These are phyloP conservation scores for Melitaea cinxia DNA, from an alignment of 1,140 invertebrate species.

Conservation along the genomic window DNA sequence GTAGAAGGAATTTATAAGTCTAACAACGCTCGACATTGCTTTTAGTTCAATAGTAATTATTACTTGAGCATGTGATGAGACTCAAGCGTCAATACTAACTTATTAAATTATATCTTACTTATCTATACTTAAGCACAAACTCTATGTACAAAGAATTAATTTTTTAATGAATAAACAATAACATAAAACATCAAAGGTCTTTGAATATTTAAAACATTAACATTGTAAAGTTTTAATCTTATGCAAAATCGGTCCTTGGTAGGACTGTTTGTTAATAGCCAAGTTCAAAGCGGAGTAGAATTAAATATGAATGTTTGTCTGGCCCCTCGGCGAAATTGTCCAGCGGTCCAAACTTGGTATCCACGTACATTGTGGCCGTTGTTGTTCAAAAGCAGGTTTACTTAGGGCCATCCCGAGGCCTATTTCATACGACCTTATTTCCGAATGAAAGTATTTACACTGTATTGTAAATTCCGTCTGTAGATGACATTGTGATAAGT, in stretches of 20 bases:
- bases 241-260: conserved; percentile 54
- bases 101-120: neutral
- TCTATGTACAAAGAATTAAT: neutral
- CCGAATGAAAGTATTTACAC: conserved; percentile 71
- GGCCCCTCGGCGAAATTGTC: conserved; percentile 60
- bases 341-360: conserved; percentile 57
- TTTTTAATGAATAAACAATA: conserved; percentile 10
- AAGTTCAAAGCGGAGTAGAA: conserved; percentile 60
- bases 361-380: conserved; percentile 62
- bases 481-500: conserved; percentile 65
- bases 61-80: no score
- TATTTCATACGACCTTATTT: conserved; percentile 56
- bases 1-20: no score
- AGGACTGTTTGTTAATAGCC: conserved; percentile 57
- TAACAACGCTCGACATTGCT: no score
- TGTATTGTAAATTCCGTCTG: conserved; percentile 67
- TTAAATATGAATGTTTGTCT: conserved; percentile 79
- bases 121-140: neutral
- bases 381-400: conserved; percentile 58
- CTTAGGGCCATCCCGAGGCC: conserved; percentile 64
- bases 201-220: conserved; percentile 33
- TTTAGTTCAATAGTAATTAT: no score
- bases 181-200: conserved; percentile 13
- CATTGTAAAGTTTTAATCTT: conserved; percentile 43
- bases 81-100: no score